phyloP scores from a whole-genome alignment of 2,113 vertebrate species.

The Siphamia tubifer region DNA sequence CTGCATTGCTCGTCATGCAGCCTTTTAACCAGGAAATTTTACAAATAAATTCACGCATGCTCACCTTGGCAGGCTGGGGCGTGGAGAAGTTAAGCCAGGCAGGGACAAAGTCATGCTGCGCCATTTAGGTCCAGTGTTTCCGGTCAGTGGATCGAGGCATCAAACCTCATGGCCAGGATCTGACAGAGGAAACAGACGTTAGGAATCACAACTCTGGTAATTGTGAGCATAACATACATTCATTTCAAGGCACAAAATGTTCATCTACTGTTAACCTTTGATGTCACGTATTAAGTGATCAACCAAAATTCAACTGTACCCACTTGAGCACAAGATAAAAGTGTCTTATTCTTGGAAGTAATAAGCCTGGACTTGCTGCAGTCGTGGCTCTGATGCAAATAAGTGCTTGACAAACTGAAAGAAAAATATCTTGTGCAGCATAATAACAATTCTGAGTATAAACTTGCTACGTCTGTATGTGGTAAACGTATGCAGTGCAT shows the following conservation, averaged over 20 bases:
- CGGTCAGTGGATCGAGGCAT: slow-evolving; percentile 99
- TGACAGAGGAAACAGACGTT: slow-evolving; percentile 37
- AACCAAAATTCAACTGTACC: not conserved
- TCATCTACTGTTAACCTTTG: not conserved
- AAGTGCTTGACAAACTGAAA: slow-evolving; percentile 18
- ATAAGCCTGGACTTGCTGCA: slow-evolving; percentile 38
- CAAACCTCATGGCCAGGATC: slow-evolving; percentile 99
- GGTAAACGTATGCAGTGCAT: not conserved
- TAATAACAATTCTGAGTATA: not conserved
- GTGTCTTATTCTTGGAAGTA: slow-evolving; percentile 49
- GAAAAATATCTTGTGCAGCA: slow-evolving; percentile 11
- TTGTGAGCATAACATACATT: not conserved
- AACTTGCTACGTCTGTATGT: not conserved
- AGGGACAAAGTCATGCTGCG: slow-evolving; percentile 99
- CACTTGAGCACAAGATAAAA: slow-evolving; percentile 10
- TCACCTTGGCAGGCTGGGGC: slow-evolving; percentile 97
- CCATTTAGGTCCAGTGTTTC: slow-evolving; percentile 99
- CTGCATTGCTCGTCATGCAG: too few species aligned
- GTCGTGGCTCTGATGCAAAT: slow-evolving; percentile 27
- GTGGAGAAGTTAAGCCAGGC: slow-evolving; percentile 99
- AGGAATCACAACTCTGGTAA: not conserved
- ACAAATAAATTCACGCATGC: not conserved
- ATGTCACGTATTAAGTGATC: not conserved
- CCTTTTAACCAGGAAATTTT: too few species aligned
- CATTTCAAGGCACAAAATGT: too few species aligned